Evolutionary conservation across 2,797 vertebrate species (phyloP).

Genomic region (Dicrostonyx torquatus): DNA sequence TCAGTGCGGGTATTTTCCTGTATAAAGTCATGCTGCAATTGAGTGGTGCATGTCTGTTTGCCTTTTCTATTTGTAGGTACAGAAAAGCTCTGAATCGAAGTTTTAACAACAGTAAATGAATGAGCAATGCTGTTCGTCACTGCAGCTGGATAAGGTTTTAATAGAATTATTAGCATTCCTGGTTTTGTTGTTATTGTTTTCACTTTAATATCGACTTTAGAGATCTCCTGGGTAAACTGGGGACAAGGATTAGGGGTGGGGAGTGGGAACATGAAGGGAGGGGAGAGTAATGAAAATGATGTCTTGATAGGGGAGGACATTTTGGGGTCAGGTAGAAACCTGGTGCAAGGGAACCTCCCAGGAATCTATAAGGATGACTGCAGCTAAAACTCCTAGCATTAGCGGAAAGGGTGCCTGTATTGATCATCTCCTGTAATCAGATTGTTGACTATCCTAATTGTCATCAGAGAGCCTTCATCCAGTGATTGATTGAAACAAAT

Average conservation of each 20-base stretch:
- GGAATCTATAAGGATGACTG: not conserved
- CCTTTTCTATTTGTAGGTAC: not conserved
- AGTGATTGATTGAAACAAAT: not conserved
- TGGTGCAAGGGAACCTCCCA: not conserved
- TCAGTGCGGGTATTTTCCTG: not conserved
- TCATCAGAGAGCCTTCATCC: not conserved
- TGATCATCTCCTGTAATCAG: not conserved
- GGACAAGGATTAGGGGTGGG: rapidly evolving
- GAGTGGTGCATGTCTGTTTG: not conserved
- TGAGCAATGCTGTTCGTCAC: not conserved
- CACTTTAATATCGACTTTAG: slow-evolving; percentile 3
- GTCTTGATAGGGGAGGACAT: not conserved
- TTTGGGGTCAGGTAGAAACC: not conserved
- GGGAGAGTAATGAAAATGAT: not conserved
- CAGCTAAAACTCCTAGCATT: not conserved
- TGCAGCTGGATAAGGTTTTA: not conserved
- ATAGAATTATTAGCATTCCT: not conserved
- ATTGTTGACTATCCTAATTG: not conserved
- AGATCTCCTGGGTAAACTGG: not conserved
- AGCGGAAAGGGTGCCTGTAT: not conserved
- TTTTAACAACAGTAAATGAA: slow-evolving; percentile 34
- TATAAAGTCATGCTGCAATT: not conserved
- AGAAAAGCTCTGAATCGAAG: slow-evolving; percentile 38
- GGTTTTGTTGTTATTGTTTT: not conserved
- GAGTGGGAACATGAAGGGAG: not conserved